Evolutionary conservation across 2,888 invertebrate genomes (phyloP), one percentile per base, ranked within the genome.

Genomic region (Drosophila seclusa): DNA sequence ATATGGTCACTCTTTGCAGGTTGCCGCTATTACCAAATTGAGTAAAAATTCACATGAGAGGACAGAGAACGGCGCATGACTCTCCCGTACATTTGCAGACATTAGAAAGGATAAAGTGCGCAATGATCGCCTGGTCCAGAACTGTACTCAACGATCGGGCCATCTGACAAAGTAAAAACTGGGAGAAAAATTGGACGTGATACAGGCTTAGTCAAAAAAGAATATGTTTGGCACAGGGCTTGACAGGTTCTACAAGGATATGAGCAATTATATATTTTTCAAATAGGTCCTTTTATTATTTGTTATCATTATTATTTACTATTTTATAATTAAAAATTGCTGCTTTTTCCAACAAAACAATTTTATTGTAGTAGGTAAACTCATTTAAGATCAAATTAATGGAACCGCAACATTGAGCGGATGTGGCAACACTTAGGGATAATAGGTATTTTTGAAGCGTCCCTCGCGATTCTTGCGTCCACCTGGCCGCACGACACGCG

Each of bases 361-460:
- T 45, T 76, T 67, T 63, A 73, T 73, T 78, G 63, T 34, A 36
- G 11, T 34, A 29, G 34, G 62, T 52, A 63, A 74, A 1, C 52
- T 61, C 55, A 45, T 38, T 38, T 42, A 45, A 42, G 55, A 58
- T 52, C 65, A 52, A 58, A 27, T 27, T 34, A 58, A 59, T 31
- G 38, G 52, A 45, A 34, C 59, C 61, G 66, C 50, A n/a, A 42
- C 10, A 49, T 48, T 10, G 16, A n/a, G 42, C 8, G 32, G 48
- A 38, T 11, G 32, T 45, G 27, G 16, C 13, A 27, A n/a, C 10
- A 70, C 2, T 80, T 85, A 92, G 8, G 96, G 97, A 91, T 96
- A 97, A 91, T 95, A 96, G 31, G 95, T 96, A 65, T 95, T 95
- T 80, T 94, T 95, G 90, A 94, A 95, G 90, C 95, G 95, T 27